Evolutionary conservation across 2,113 vertebrate genomes (phyloP).

Genomic region (Pygoscelis antarcticus): DNA sequence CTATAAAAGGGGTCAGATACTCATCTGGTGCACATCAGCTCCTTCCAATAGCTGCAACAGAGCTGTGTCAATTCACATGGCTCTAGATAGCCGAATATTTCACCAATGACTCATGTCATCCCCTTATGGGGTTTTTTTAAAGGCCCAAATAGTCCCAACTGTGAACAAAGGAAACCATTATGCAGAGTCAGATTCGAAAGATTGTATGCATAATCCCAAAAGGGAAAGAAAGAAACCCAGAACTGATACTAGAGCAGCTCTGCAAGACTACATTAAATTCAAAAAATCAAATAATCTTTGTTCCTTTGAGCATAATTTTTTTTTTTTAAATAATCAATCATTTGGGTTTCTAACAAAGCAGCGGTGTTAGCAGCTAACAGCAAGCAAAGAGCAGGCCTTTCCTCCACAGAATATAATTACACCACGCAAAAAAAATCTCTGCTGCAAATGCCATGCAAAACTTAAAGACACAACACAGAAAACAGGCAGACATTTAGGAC

Average conservation of each 20-base stretch:
- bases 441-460: background rate
- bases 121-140: background rate
- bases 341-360: background rate
- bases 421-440: background rate
- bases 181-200: background rate
- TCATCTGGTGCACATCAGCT: background rate
- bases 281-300: background rate
- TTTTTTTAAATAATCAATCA: background rate
- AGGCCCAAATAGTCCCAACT: constrained; percentile 9
- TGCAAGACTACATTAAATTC: background rate
- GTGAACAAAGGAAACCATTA: constrained; percentile 54
- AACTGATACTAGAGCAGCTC: background rate
- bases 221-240: background rate
- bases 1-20: background rate
- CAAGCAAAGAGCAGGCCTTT: background rate
- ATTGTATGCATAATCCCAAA: background rate
- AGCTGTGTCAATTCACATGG: background rate
- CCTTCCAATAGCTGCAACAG: background rate
- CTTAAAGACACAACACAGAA: background rate
- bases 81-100: constrained; percentile 10
- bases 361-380: background rate
- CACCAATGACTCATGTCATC: constrained; percentile 38
- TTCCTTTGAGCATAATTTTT: background rate
- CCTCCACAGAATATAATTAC: background rate
- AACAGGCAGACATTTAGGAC: rapidly evolving